Evolutionary conservation across 2,888 invertebrate species (phyloP).

Genomic region (Apodemia zela): DNA sequence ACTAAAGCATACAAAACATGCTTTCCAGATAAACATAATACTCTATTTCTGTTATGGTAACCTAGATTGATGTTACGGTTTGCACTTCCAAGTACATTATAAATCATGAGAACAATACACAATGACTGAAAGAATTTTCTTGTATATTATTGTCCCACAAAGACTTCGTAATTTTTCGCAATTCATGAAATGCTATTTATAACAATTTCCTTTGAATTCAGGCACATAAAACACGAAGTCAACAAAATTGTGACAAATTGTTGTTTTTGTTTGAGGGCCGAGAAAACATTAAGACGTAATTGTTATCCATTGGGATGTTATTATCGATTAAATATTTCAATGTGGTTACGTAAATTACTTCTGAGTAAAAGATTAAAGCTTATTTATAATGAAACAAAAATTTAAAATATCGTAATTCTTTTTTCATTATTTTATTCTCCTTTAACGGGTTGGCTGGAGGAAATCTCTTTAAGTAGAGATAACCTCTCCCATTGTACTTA

Average conservation of each 20-base stretch:
- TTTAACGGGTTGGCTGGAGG: too few relatives aligned
- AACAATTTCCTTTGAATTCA: conserved; percentile 51
- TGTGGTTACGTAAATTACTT: too few relatives aligned
- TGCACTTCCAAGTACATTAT: conserved; percentile 8
- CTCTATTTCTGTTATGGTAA: background rate
- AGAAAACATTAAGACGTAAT: conserved; percentile 27
- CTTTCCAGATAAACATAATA: background rate
- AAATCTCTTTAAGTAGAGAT: too few relatives aligned
- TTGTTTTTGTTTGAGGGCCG: conserved; percentile 38
- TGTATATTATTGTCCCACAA: conserved; percentile 18
- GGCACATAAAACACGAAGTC: conserved; percentile 44
- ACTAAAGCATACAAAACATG: background rate
- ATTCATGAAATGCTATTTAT: conserved; percentile 45
- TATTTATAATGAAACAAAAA: too few relatives aligned
- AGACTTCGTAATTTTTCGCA: conserved; percentile 19
- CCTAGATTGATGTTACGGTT: conserved; percentile 4
- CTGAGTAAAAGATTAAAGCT: too few relatives aligned
- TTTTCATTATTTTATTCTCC: too few relatives aligned
- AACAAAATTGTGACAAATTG: conserved; percentile 57
- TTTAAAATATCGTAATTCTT: too few relatives aligned
- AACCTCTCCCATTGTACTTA: too few relatives aligned
- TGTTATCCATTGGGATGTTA: conserved; percentile 9
- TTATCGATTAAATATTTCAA: background rate
- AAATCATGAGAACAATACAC: conserved; percentile 16
- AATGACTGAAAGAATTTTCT: conserved; percentile 22